Conservation (phyloP, 2,797 vertebrate genomes). For the Labroides dimidiatus region DNA sequence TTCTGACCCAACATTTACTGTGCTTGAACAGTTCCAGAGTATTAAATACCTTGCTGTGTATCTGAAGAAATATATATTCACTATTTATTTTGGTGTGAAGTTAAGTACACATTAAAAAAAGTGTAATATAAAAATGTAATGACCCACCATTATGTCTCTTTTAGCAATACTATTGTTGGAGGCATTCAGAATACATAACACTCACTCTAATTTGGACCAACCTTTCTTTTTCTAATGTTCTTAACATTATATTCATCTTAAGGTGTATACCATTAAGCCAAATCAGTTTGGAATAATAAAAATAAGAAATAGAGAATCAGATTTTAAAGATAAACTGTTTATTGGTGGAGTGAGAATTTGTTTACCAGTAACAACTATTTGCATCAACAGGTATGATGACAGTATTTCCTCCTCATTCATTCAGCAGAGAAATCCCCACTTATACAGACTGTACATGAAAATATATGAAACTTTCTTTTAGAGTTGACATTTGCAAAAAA, state of each 20-base stretch:
- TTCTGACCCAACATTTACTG: neutral
- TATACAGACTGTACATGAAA: slow-evolving; percentile 55
- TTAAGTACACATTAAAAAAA: neutral
- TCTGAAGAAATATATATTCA: neutral
- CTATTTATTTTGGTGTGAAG: neutral
- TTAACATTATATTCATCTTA: neutral
- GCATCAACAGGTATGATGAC: slow-evolving; percentile 58
- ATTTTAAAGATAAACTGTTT: slow-evolving; percentile 68
- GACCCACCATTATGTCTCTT: neutral
- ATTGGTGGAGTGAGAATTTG: slow-evolving; percentile 72
- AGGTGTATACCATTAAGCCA: neutral
- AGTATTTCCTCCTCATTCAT: slow-evolving; percentile 66
- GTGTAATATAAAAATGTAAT: neutral
- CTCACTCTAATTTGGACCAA: neutral
- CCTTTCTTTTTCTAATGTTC: neutral
- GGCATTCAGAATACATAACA: neutral
- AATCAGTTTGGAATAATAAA: slow-evolving; percentile 1
- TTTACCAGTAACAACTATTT: slow-evolving; percentile 68
- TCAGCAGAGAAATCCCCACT: slow-evolving; percentile 43
- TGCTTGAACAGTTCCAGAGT: neutral
- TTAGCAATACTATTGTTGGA: no score
- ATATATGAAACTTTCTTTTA: slow-evolving; percentile 47
- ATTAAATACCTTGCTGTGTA: neutral
- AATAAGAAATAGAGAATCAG: slow-evolving; percentile 15
- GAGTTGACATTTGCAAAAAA: slow-evolving; percentile 59